A percentile compares a stretch with the other conserved stretches of the same genome.
These are phyloP conservation scores for Drosophila pectinifera DNA, from an alignment of 1,140 invertebrate genomes.

Conservation along the genomic window DNA sequence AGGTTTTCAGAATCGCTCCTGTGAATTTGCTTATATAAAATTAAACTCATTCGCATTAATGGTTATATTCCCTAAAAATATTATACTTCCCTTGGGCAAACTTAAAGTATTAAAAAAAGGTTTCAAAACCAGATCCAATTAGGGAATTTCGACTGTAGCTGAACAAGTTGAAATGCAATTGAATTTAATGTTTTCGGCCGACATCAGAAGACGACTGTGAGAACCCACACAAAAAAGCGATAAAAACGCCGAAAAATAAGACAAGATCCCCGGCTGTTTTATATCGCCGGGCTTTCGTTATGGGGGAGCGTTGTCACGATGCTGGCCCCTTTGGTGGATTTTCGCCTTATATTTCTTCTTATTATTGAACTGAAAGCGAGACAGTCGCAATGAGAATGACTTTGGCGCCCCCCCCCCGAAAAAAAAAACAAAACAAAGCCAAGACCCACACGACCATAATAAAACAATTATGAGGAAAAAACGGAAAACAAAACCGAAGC, in stretches of 20 bases:
- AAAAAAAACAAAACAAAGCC: constrained; percentile 13
- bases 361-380: constrained; percentile 21
- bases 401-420: constrained; percentile 29
- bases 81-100: neutral
- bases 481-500: constrained; percentile 31
- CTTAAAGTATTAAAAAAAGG: too few species aligned
- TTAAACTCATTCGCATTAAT: neutral
- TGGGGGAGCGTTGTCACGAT: constrained; percentile 64
- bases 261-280: constrained; percentile 30
- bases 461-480: constrained; percentile 77
- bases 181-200: constrained; percentile 29
- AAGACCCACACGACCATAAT: constrained; percentile 67
- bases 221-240: constrained; percentile 37
- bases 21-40: too few species aligned
- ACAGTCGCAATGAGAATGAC: constrained; percentile 50
- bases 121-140: neutral
- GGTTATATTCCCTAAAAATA: neutral
- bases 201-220: constrained; percentile 48
- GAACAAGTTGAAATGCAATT: constrained; percentile 34
- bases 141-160: constrained; percentile 17
- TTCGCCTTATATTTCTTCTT: constrained; percentile 12
- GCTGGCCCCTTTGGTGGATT: constrained; percentile 35
- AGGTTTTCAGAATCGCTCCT: too few species aligned
- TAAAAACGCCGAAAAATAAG: constrained; percentile 28
- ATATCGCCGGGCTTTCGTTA: constrained; percentile 53